Base-by-base conservation (phyloP, 1,140 invertebrate species). In the Conopomorpha cramerella region DNA sequence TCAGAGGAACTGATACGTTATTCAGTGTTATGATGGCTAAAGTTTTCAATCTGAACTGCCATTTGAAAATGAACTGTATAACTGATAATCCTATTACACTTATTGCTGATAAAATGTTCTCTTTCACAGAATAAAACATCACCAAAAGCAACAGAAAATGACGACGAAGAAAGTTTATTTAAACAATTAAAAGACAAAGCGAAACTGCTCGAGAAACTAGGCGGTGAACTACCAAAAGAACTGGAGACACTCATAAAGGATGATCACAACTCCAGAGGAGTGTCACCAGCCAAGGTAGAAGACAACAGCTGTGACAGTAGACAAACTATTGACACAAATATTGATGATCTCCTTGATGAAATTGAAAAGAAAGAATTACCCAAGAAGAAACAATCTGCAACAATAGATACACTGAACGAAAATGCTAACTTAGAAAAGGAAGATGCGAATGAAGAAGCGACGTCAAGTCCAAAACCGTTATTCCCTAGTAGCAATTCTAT, bases 281-380 rank as follows among this genome's bases (percentile, higher is more conserved):
- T 32, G 0, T 57, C 65, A 2, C 57, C 57, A 1, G 54, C 38
- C 31, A 34, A 39, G 3, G 40, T 45, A 11, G 46, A 49, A 25
- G 51, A 50, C 30, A 36, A 15, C 7, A 53, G 43, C 18, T 39
- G 41, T 23, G 33, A 45, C 6, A 48, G 29, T 17, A 37, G 37
- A 31, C 27, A 8, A 3, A 35, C 17, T 16, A 32, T 41, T 14
- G 43, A 51, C 25, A 46, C 55, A 28, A 61, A 68, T 38, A 70
- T 76, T 30, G 71, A 76, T 45, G 66, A 73, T 32, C 39, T 76
- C 16, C 34, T 76, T 44, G 49, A 67, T 42, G 66, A 73, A 46
- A 76, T 76, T 16, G 71, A 76, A 39, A 67, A 65, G 33, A 73
- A 56, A 35, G 71, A 76, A 47, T 36, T 76, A 1, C 62, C 62